These are phyloP conservation scores for Plebejus argus DNA, from an alignment of 2,888 invertebrate species.

Conservation along the genomic window DNA sequence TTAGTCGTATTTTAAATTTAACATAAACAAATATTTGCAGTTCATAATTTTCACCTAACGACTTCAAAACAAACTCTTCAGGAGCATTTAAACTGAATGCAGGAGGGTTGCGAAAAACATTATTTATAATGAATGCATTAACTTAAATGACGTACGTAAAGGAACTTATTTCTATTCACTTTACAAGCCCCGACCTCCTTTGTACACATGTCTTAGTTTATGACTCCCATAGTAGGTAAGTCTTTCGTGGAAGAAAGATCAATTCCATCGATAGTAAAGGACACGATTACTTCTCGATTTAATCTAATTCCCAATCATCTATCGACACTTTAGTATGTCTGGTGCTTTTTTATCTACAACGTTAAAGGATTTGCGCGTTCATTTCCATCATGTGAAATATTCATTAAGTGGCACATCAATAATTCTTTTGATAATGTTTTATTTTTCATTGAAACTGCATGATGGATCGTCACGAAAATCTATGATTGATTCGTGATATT, in stretches of 20 bases:
- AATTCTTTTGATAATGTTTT: conserved; percentile 39
- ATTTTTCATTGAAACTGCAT: conserved; percentile 72
- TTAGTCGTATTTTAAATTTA: not conserved
- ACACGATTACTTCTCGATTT: conserved; percentile 57
- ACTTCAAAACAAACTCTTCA: conserved; percentile 15
- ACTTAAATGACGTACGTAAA: conserved; percentile 49
- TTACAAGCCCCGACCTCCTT: conserved; percentile 62
- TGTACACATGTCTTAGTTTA: conserved; percentile 66
- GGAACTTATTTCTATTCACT: conserved; percentile 43
- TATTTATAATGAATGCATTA: conserved; percentile 26
- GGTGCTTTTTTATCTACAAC: conserved; percentile 44
- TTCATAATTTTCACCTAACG: conserved; percentile 1
- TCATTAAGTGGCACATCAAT: conserved; percentile 39
- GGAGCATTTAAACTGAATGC: not conserved
- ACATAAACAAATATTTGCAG: not conserved
- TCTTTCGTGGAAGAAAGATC: conserved; percentile 68
- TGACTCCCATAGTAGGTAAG: conserved; percentile 58
- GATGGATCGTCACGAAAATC: conserved; percentile 77
- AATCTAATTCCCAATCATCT: conserved; percentile 68
- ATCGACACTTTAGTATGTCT: conserved; percentile 51
- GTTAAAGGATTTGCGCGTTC: conserved; percentile 21
- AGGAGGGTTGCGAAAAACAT: not conserved
- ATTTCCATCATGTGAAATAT: conserved; percentile 27
- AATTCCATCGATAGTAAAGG: conserved; percentile 57
- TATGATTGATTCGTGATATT: conserved; percentile 80